These are phyloP conservation scores for Zygothrica quintamaculata DNA, from an alignment of 2,888 invertebrate species.

Conservation along the genomic window DNA sequence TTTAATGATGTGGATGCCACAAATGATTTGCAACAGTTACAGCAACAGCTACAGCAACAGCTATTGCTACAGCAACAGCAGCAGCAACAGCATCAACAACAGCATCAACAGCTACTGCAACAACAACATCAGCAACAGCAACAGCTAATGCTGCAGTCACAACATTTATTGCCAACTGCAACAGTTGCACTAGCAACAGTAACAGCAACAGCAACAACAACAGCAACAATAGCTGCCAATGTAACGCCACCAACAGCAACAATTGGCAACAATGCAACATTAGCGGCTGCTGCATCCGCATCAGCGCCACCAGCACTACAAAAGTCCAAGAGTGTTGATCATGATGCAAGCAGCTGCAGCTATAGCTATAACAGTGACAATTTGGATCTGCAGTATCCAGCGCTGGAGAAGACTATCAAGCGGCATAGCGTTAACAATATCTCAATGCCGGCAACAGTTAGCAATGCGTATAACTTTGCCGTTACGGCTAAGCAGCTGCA, in stretches of 20 bases:
- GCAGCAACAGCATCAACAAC: constrained; percentile 6
- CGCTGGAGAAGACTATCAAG: constrained; percentile 84
- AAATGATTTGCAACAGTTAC: no score
- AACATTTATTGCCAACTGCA: no score
- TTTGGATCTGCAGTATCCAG: constrained; percentile 84
- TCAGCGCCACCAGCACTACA: constrained; percentile 73
- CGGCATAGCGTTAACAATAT: constrained; percentile 81
- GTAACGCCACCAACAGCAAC: constrained; percentile 2
- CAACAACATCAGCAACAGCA: constrained; percentile 53
- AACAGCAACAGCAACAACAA: no score
- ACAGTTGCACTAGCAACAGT: no score
- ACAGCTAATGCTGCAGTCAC: no score
- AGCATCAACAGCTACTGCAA: constrained; percentile 5
- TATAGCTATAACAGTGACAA: constrained; percentile 81
- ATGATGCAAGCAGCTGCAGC: constrained; percentile 66
- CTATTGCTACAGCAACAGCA: constrained; percentile 1
- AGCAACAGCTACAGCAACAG: constrained; percentile 19
- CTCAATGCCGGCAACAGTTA: constrained; percentile 29
- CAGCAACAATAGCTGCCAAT: constrained; percentile 18
- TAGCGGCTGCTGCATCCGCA: constrained; percentile 6
- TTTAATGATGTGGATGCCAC: constrained; percentile 19
- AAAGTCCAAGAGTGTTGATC: constrained; percentile 84
- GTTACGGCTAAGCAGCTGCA: constrained; percentile 55
- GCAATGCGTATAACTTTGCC: constrained; percentile 49
- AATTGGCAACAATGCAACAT: constrained; percentile 3